phyloP scores from a whole-genome alignment of 37 sponge, comb jelly and placozoan genomes.

The Agelas oroides region DNA sequence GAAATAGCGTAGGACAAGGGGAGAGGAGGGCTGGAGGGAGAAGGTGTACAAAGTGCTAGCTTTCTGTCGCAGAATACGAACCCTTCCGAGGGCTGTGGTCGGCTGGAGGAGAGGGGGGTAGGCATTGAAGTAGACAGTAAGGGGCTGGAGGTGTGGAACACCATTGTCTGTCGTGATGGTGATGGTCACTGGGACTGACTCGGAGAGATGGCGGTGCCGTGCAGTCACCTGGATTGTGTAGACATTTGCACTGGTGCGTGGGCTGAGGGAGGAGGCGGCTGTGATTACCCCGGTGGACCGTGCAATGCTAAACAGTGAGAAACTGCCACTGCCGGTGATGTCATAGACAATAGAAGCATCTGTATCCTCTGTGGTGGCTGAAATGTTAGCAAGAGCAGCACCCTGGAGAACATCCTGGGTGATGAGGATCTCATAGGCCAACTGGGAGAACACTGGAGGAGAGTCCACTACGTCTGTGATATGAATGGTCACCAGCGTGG shows the following conservation, averaged over 20 bases:
- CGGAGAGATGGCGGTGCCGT: constrained; percentile 16
- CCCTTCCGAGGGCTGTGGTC: background rate
- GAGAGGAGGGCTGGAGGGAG: constrained; percentile 27
- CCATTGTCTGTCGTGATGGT: constrained; percentile 8
- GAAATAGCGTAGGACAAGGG: constrained; percentile 11
- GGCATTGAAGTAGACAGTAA: constrained; percentile 26
- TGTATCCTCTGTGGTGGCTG: constrained; percentile 18
- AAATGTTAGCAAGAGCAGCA: constrained; percentile 3
- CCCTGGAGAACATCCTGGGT: background rate
- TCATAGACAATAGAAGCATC: constrained; percentile 23
- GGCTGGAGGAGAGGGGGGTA: background rate
- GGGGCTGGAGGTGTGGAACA: constrained; percentile 11
- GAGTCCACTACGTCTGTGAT: constrained; percentile 31
- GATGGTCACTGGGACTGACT: constrained; percentile 6
- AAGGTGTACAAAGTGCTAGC: background rate
- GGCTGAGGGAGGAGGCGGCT: constrained; percentile 8
- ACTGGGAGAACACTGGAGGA: constrained; percentile 36
- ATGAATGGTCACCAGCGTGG: background rate
- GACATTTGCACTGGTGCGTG: background rate
- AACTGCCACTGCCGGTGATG: background rate
- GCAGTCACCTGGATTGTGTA: constrained; percentile 28
- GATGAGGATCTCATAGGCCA: constrained; percentile 10
- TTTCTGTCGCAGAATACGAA: background rate
- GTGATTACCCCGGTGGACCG: constrained; percentile 4
- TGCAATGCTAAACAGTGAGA: constrained; percentile 15